Base-by-base conservation (phyloP, 1,140 invertebrate genomes). In the Micrasema longulum region DNA sequence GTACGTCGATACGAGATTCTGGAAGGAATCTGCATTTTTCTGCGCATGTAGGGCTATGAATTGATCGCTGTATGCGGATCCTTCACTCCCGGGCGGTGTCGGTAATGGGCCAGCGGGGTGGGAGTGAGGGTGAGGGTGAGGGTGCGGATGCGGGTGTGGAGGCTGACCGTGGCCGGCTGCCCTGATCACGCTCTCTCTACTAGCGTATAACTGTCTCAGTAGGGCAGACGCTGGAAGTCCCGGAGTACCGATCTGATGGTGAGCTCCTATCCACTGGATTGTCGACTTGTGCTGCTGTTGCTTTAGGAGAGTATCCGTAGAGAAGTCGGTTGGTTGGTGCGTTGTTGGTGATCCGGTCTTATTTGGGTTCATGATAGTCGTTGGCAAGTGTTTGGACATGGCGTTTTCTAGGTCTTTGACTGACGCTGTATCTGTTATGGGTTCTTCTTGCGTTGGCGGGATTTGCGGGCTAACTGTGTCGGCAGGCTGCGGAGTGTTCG, bases 331-430 rank as follows among this genome's bases (percentile, higher is more conserved):
- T 0, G 92, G 90, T 75, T 91, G 87, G 75, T 92, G 90, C 0
- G 84, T 82, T 6, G 87, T 88, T 14, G 86, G 80, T 3, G 89
- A 85, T 57, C 88, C 89, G 75, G 84, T 87, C 52, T 90, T 85
- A 4, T 85, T 81, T 4, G 80, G 81, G 72, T 83, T 83, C 67
- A 85, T 73, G 5, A 80, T 79, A 1, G 88, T 84, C 5, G 88
- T 87, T 0, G 96, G 95, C 43, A 97, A 84, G 84, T 98, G 96
- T 80, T 97, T 96, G 18, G 96, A 97, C 96, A 97, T 98, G 11
- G 95, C 95, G 77, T 97, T 95, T 82, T 98, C 96, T 71, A 97
- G 84, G 77, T 97, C 95, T 80, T 96, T 95, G 0, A 96, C 94
- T 0, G 93, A 92, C 1, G 91, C 89, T 0, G 84, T 83, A 41